These are phyloP conservation scores for Vicugna pacos DNA, from an alignment of 2,113 vertebrate genomes.

Conservation along the genomic window DNA sequence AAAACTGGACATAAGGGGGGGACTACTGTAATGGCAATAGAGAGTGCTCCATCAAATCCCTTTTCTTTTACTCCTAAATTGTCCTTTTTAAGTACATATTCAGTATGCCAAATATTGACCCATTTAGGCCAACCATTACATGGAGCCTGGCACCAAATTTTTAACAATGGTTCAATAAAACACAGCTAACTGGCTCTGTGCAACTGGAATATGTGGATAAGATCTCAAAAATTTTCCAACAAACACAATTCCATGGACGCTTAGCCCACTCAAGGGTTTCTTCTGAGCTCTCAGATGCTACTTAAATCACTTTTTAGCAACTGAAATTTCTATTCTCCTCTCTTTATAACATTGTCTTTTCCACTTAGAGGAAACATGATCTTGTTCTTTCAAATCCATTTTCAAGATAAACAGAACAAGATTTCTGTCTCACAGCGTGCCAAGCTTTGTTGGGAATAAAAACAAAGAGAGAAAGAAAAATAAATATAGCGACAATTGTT, in stretches of 20 bases:
- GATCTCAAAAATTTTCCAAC: not conserved
- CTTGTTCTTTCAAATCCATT: constrained; percentile 2
- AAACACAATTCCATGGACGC: not conserved
- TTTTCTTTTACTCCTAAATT: not conserved
- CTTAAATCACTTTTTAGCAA: not conserved
- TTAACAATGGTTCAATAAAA: not conserved
- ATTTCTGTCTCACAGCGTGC: not conserved
- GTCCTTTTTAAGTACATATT: not conserved
- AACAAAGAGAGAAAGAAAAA: constrained; percentile 66
- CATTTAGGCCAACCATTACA: not conserved
- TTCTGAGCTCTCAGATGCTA: not conserved
- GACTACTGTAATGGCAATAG: not conserved
- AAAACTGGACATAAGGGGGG: not conserved
- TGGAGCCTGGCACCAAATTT: not conserved
- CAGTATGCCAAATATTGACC: not conserved
- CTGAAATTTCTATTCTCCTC: not conserved
- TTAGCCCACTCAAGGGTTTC: not conserved
- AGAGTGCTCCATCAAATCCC: not conserved
- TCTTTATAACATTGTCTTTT: not conserved
- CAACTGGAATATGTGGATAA: not conserved
- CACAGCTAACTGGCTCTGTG: not conserved
- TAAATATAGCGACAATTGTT: not conserved
- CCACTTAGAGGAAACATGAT: not conserved
- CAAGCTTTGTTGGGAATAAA: constrained; percentile 57
- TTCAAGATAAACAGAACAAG: constrained; percentile 53